Base-by-base conservation (phyloP, 2,888 invertebrate genomes). In the Oxytorus armatus region DNA sequence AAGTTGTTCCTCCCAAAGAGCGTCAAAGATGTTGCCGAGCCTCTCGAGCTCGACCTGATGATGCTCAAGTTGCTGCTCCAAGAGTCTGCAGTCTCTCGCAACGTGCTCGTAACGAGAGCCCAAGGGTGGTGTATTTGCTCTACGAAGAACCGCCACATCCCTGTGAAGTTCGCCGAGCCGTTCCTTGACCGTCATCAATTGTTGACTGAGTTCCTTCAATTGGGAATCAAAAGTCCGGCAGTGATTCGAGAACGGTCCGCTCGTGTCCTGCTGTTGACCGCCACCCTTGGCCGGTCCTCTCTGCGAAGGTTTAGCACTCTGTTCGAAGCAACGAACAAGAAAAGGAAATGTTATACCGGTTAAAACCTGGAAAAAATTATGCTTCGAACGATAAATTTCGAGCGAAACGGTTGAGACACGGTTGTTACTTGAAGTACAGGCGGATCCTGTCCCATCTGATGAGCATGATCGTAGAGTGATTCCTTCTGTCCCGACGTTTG, bases 1-100 rank as follows among this genome's bases (percentile, higher is more conserved):
- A 25, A 96, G 90, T 86, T 95, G 95, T 86, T 96, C 95, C 88
- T 96, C 95, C 96, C 96, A 96, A 1, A 95, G 93, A 57, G 94
- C 92, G 82, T 95, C 95, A 85, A 95, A 95, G 3, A 94, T 92
- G 4, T 93, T 92, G 70, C 94, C 92, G 87, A 95, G 92, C 57
- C 94, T 92, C 77, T 95, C 95, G 80, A 95, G 88, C 87, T 95
- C 95, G 44, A 93, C 92, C 84, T 94, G 94, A 86, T 95, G 94
- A 81, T 94, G 92, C 82, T 94, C 94, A 51, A 95, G 87, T 77
- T 94, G 94, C 77, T 94, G 94, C 85, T 95, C 95, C 47, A 95
- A 88, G 53, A 94, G 85, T 11, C 93, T 89, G 85, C 95, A 95
- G 86, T 95, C 95, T 66, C 94, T 89, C 0, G 93, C 93, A 1